These are phyloP conservation scores for Scartelaos histophorus DNA, from an alignment of 2,113 vertebrate genomes.

Conservation along the genomic window DNA sequence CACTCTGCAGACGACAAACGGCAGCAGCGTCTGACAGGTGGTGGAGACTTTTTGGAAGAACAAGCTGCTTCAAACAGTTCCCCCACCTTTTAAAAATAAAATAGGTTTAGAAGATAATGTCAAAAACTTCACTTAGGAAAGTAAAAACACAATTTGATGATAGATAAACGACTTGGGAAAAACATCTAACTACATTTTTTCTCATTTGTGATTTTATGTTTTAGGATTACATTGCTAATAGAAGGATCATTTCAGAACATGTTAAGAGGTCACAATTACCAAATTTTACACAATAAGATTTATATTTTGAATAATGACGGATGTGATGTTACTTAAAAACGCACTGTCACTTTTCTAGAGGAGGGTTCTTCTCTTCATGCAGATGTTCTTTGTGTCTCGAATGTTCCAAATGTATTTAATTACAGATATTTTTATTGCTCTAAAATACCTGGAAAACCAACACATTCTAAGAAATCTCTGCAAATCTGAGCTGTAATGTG, in stretches of 20 bases:
- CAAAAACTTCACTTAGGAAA: neutral
- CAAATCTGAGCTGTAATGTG: too few relatives aligned
- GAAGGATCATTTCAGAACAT: too few relatives aligned
- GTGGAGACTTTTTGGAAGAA: neutral
- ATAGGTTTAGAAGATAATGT: neutral
- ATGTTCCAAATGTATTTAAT: too few relatives aligned
- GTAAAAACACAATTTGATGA: neutral
- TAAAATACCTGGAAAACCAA: too few relatives aligned
- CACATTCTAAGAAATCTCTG: too few relatives aligned
- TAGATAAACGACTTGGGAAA: neutral
- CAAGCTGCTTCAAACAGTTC: conserved; percentile 42
- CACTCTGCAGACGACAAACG: conserved; percentile 36
- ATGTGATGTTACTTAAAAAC: neutral
- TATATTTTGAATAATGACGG: too few relatives aligned
- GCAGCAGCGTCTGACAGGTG: conserved; percentile 56
- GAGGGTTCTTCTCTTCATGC: too few relatives aligned
- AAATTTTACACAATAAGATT: too few relatives aligned
- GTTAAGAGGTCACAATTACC: neutral
- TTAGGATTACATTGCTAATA: neutral
- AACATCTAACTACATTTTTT: neutral
- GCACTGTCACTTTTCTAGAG: neutral
- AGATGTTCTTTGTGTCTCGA: too few relatives aligned
- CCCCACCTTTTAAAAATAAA: conserved; percentile 53
- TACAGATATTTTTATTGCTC: too few relatives aligned
- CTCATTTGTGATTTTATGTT: neutral